These are phyloP conservation scores for Urocitellus parryii DNA, from an alignment of 2,113 vertebrate species.

Conservation along the genomic window DNA sequence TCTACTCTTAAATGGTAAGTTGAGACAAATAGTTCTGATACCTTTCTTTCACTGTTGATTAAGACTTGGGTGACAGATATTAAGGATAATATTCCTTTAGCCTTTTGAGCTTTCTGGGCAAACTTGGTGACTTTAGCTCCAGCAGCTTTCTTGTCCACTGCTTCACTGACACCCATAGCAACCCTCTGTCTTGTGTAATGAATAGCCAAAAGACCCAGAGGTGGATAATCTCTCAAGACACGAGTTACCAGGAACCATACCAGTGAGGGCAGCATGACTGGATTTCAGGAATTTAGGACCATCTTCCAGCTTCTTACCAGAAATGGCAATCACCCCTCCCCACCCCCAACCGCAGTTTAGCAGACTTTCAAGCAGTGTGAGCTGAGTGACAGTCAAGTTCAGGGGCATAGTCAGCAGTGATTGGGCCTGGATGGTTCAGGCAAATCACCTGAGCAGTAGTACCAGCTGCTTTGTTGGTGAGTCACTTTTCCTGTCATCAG, in stretches of 20 bases:
- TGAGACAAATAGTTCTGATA: neutral
- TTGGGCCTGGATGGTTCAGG: neutral
- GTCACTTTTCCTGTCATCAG: neutral
- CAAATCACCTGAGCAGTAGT: neutral
- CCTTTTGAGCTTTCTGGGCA: neutral
- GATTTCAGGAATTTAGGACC: conserved; percentile 94
- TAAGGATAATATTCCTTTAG: neutral
- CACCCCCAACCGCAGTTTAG: neutral
- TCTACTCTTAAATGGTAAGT: neutral
- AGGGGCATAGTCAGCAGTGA: neutral
- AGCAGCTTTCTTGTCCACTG: neutral
- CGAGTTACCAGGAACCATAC: conserved; percentile 94
- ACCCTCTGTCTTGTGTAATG: neutral
- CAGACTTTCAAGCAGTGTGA: neutral
- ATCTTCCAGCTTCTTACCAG: conserved; percentile 96
- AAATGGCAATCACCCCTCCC: conserved; percentile 91
- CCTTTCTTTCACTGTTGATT: neutral
- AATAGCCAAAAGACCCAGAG: conserved; percentile 86
- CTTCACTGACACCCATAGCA: neutral
- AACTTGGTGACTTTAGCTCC: neutral
- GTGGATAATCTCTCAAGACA: conserved; percentile 95
- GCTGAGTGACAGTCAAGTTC: neutral
- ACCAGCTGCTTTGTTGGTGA: neutral
- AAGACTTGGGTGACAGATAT: neutral
- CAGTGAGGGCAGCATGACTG: conserved; percentile 94